These are phyloP conservation scores for Salpingus planirostris DNA, from an alignment of 2,888 invertebrate genomes.

Conservation along the genomic window DNA sequence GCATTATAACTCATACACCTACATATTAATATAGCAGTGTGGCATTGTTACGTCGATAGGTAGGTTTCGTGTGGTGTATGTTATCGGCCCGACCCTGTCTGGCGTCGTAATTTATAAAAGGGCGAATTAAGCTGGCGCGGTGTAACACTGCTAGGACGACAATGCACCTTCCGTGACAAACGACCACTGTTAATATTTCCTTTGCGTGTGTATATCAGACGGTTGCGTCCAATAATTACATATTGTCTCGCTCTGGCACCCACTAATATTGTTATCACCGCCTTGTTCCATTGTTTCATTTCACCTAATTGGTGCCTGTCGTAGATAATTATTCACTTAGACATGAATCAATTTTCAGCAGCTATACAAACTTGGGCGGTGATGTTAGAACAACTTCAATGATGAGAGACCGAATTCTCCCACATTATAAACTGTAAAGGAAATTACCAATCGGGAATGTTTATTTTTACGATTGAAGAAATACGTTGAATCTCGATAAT, in stretches of 20 bases:
- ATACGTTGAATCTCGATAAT: too few species aligned
- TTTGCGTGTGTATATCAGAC: constrained; percentile 31
- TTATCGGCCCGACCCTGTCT: too few species aligned
- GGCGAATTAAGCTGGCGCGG: constrained; percentile 18
- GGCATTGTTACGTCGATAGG: too few species aligned
- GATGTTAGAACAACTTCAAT: too few species aligned
- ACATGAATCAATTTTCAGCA: constrained; percentile 16
- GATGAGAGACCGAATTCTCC: too few species aligned
- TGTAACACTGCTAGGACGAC: constrained; percentile 16
- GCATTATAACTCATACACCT: too few species aligned
- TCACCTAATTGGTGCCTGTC: constrained; percentile 16
- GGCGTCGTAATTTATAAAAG: constrained; percentile 18
- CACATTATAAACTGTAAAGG: too few species aligned
- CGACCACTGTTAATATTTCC: constrained; percentile 30
- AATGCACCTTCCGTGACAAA: constrained; percentile 30
- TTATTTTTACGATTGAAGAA: too few species aligned
- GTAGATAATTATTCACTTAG: constrained; percentile 15
- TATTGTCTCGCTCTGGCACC: constrained; percentile 32
- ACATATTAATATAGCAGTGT: too few species aligned
- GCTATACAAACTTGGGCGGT: too few species aligned
- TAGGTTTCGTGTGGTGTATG: too few species aligned
- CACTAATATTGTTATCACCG: constrained; percentile 31
- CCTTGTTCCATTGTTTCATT: constrained; percentile 22
- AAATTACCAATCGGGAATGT: too few species aligned
- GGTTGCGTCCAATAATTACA: constrained; percentile 28